Evolutionary conservation across 2,113 vertebrate species (phyloP).

Genomic region (Aptenodytes patagonicus): DNA sequence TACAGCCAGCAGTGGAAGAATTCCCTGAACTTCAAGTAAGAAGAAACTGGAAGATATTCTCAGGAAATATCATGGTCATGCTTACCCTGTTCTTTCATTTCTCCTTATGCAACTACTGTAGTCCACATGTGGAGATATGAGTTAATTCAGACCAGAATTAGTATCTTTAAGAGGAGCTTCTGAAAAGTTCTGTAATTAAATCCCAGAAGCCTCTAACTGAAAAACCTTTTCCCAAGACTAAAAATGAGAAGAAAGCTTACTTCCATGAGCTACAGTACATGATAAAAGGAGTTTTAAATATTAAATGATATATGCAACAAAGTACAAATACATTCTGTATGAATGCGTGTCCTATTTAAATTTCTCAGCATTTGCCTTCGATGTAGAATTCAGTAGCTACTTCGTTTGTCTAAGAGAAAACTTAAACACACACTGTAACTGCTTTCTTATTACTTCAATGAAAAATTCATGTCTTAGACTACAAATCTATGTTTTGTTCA

Average conservation of each 20-base stretch:
- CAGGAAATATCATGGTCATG: background rate
- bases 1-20: background rate
- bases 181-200: background rate
- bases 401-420: background rate
- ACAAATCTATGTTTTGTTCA: background rate
- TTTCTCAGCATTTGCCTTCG: background rate
- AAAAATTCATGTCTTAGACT: background rate
- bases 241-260: background rate
- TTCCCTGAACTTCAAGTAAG: background rate
- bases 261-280: background rate
- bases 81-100: background rate
- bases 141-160: background rate
- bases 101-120: background rate
- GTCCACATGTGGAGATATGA: background rate
- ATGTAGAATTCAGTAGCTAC: background rate
- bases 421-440: background rate
- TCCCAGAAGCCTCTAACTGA: background rate
- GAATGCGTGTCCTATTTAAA: background rate
- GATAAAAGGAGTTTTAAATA: constrained; percentile 8
- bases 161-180: background rate
- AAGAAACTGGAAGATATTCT: background rate
- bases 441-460: background rate
- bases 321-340: background rate
- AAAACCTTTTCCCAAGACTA: background rate
- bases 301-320: background rate